Percentiles rank a stretch among this genome's conserved stretches.
Evolutionary conservation across 2,888 invertebrate species (phyloP).

Genomic region (Synergus japonicus): DNA sequence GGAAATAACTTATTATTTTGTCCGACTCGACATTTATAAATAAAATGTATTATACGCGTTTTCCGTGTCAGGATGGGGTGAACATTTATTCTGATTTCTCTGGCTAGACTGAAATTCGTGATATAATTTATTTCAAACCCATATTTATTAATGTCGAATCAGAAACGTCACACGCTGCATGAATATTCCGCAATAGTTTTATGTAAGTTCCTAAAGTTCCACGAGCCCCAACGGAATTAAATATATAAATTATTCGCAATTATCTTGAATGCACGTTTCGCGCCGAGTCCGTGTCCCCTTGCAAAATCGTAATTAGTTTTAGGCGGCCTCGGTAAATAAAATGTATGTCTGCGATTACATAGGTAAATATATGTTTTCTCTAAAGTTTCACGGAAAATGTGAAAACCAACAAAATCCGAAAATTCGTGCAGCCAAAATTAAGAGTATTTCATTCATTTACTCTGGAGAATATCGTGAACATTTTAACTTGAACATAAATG

Average conservation of each 20-base stretch:
- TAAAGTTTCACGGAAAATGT: conserved; percentile 5
- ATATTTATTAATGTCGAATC: conserved; percentile 28
- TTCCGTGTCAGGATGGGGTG: not conserved
- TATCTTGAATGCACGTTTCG: conserved; percentile 42
- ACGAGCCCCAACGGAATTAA: conserved; percentile 39
- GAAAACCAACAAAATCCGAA: not conserved
- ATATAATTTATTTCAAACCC: not conserved
- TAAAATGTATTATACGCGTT: not conserved
- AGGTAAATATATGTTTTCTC: conserved; percentile 40
- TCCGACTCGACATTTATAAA: conserved; percentile 2
- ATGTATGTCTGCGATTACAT: conserved; percentile 36
- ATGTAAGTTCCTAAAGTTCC: conserved; percentile 40
- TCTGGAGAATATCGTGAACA: too few relatives aligned
- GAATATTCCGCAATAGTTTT: conserved; percentile 39
- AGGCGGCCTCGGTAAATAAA: conserved; percentile 40
- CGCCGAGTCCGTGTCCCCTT: conserved; percentile 34
- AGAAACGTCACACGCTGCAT: conserved; percentile 26
- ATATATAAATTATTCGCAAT: conserved; percentile 41
- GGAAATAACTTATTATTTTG: not conserved
- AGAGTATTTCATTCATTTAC: not conserved
- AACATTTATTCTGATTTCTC: conserved; percentile 14
- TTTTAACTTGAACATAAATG: too few relatives aligned
- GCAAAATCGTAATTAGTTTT: conserved; percentile 42
- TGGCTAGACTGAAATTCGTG: conserved; percentile 12
- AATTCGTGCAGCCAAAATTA: too few relatives aligned